Conservation (phyloP, 2,888 invertebrate genomes). For the Latrodectus elegans region DNA sequence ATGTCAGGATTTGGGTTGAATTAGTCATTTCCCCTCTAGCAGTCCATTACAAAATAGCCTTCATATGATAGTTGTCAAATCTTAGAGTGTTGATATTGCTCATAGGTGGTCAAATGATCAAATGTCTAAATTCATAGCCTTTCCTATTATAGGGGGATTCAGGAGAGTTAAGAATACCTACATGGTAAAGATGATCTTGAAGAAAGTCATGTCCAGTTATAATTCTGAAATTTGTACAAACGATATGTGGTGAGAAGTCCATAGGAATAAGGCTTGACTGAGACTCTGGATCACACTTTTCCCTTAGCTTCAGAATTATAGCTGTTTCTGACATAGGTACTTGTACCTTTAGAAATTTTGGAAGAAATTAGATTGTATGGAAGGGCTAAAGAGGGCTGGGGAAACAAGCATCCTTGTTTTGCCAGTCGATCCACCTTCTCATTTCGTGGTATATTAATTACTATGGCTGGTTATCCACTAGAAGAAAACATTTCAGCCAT, state of each 20-base stretch:
- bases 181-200: background rate
- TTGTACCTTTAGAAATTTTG: background rate
- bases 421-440: background rate
- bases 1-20: background rate
- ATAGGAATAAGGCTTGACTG: background rate
- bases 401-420: background rate
- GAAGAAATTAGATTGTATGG: background rate
- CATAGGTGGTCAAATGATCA: background rate
- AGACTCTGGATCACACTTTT: background rate
- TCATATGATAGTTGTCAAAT: background rate
- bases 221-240: background rate
- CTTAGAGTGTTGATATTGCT: background rate
- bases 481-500: background rate
- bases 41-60: background rate
- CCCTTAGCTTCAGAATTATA: background rate
- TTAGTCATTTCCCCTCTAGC: background rate
- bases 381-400: background rate
- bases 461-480: background rate
- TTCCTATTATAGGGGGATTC: background rate
- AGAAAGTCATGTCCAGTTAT: background rate
- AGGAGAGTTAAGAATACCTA: background rate
- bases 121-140: background rate
- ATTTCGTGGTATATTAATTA: background rate
- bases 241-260: background rate
- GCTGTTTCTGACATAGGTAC: background rate